Base-by-base conservation (phyloP, 2,797 vertebrate species). In the Catamblyrhynchus diadema region DNA sequence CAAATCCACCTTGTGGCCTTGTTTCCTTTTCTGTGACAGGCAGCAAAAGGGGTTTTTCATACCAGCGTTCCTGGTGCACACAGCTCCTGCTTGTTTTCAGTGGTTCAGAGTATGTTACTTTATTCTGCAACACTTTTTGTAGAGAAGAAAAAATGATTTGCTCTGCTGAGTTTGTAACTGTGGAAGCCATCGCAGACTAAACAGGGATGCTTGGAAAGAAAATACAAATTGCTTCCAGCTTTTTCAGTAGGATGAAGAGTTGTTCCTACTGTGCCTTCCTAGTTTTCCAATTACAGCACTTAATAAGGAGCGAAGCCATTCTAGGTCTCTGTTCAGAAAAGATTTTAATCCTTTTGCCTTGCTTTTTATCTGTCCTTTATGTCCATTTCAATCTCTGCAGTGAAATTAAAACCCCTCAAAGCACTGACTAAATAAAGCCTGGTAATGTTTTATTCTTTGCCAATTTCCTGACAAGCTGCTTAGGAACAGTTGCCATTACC, bases 21-120 rank as follows among this genome's bases (percentile, higher is more conserved):
- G 3, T 4, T 50, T 51, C 3, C 0, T n/a, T 82, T 35, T 16
- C 57, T 44, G 18, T 21, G 23, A 8, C 11, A 23, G 45, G 41
- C 28, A 24, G 3, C 32, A 15, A 45, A 41, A 20, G 0, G 10
- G 7, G 6, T 0, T 79, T 71, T 74, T n/a, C 12, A 5, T 12
- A 8, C 59, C 35, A 19, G n/a, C 50, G 22, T 12, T 65, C 56
- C n/a, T 23, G 54, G 23, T n/a, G 9, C 42, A 4, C 17, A 0
- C 25, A n/a, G 41, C 54, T 71, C 51, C 48, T 25, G 54, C 9
- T 65, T 0, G 13, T 50, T 61, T 23, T 19, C 22, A 1, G 11
- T 28, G 7, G 2, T 33, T 51, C 4, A 9, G 66, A 54, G 4
- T 41, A 5, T 11, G 12, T 21, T 42, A 6, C n/a, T 73, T 65